Percentiles rank a stretch among this genome's conserved stretches.
phyloP scores from a whole-genome alignment of 1,140 invertebrate species.

The Formica exsecta region DNA sequence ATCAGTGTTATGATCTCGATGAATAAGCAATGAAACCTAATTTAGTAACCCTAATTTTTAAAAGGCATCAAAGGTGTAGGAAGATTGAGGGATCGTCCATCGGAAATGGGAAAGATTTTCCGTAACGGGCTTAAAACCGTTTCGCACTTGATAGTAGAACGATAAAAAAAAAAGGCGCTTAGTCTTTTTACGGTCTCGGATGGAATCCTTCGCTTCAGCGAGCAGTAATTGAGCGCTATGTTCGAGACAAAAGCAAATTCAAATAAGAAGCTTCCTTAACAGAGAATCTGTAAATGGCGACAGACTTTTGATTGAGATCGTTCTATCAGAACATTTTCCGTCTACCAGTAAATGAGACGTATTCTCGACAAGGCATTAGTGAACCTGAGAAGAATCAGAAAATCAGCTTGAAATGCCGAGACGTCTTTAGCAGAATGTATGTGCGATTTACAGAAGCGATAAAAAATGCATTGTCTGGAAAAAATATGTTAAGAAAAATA shows the following conservation, averaged over 20 bases:
- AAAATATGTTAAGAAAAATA: background rate
- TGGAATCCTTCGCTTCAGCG: conserved; percentile 54
- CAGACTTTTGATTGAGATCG: conserved; percentile 53
- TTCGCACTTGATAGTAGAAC: conserved; percentile 29
- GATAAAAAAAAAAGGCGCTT: conserved; percentile 41
- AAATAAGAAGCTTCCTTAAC: conserved; percentile 53
- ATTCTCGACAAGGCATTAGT: conserved; percentile 44
- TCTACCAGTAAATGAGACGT: conserved; percentile 26
- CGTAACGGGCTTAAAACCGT: conserved; percentile 39
- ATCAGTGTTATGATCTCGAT: conserved; percentile 31
- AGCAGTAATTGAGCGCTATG: conserved; percentile 53
- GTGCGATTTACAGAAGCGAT: conserved; percentile 9
- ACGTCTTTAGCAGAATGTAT: background rate
- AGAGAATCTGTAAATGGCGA: conserved; percentile 43
- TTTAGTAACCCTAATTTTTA: conserved; percentile 63
- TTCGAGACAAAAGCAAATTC: conserved; percentile 61
- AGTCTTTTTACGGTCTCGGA: conserved; percentile 45
- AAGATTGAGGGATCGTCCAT: conserved; percentile 13
- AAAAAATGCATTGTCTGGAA: background rate
- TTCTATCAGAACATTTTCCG: conserved; percentile 45
- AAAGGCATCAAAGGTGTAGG: background rate
- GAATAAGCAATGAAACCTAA: conserved; percentile 51
- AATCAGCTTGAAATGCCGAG: background rate
- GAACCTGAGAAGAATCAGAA: conserved; percentile 26
- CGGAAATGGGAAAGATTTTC: conserved; percentile 36